phyloP scores from a whole-genome alignment of 2,113 vertebrate genomes.

The Gopherus flavomarginatus region DNA sequence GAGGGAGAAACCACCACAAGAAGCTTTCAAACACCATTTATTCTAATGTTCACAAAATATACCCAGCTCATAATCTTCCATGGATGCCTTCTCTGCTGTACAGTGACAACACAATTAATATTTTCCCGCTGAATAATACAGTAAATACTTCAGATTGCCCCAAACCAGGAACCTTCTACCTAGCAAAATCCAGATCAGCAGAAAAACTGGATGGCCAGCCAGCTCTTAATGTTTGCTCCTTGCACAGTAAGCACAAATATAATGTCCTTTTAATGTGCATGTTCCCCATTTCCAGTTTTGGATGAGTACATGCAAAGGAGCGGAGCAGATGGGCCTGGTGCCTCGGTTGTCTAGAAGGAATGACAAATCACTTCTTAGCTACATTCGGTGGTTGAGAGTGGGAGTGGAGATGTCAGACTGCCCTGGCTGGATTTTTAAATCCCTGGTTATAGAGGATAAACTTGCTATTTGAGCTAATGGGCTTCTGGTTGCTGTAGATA shows the following conservation, averaged over 20 bases:
- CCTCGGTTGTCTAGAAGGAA: not conserved
- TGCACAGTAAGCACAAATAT: not conserved
- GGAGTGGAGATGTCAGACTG: not conserved
- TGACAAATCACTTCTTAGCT: not conserved
- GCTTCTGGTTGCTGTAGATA: not conserved
- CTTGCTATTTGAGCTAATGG: not conserved
- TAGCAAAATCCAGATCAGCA: not conserved
- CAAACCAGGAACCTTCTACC: not conserved
- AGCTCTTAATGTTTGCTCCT: not conserved
- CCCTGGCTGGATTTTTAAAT: not conserved
- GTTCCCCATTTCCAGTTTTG: not conserved
- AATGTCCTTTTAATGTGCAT: not conserved
- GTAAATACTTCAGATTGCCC: not conserved
- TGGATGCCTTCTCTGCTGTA: not conserved
- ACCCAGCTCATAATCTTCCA: not conserved
- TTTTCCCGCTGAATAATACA: not conserved
- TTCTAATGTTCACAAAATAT: not conserved
- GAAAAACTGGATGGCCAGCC: not conserved
- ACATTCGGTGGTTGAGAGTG: not conserved
- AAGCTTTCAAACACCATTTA: not conserved
- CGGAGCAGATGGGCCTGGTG: too few species aligned
- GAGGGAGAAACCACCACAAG: not conserved
- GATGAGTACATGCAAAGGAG: not conserved
- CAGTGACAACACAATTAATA: not conserved
- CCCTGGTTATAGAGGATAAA: not conserved